Evolutionary conservation across 2,113 vertebrate species (phyloP), one percentile per base, ranked within the genome.

Genomic region (Sceloporus tristichus): DNA sequence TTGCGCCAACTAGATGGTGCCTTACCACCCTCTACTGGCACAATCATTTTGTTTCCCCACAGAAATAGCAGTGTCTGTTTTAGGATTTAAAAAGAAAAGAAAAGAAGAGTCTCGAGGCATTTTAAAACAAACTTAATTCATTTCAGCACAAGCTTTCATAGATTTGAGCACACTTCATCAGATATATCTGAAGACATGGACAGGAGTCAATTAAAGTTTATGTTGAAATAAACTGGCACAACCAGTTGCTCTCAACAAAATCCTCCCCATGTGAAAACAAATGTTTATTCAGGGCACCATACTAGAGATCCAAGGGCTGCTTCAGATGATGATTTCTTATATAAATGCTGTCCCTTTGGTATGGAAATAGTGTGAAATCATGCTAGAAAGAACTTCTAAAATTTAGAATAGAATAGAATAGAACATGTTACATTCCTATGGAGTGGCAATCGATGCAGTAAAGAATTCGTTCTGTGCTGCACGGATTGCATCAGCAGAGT

Each of bases 11-110:
- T 3, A 84, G 87, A 53, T 85, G 89, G 91, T 42, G 88, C 82
- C 86, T 81, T 88, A 93, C 86, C 88, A 86, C 68, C 94, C 93
- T 85, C 95, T 95, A 56, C 88, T 94, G 93, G 91, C 42, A 84
- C 73, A 90, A 89, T 74, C 11, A 19, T 62, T 80, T n/a, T 34
- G 34, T 16, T 16, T 83, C 40, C 29, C 81, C 48, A 66, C 73
- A 48, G 65, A 65, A 48, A 80, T 14, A 56, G 27, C 59, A 62
- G 18, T 62, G 18, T 48, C 48, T 34, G 9, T 9, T 56, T 29
- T 29, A 54, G 27, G 53, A 56, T 54, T n/a, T 29, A 29, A n/a
- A 53, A n/a, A 14, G 29, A 11, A 79, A 56, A 29, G 53, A 48
- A 79, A 54, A 53, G 27, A 59, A 10, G 48, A 48, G 48, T 59